Evolutionary conservation across 2,888 invertebrate genomes (phyloP).

Genomic region (Ptychoptera albimana): DNA sequence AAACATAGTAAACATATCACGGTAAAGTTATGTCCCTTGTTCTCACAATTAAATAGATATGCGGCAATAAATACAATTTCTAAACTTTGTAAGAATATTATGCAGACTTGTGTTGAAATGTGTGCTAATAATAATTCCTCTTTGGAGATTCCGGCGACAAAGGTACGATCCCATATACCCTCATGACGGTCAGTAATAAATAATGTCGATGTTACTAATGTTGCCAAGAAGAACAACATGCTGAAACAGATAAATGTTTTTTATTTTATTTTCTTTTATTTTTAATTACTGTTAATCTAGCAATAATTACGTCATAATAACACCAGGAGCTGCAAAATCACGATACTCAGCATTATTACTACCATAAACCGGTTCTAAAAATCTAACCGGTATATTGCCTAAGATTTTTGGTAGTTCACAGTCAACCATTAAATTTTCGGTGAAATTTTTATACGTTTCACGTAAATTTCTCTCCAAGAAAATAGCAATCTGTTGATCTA

Average conservation of each 20-base stretch:
- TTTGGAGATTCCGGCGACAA: constrained; percentile 65
- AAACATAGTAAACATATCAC: constrained; percentile 49
- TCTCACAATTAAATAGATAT: constrained; percentile 27
- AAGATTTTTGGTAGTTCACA: constrained; percentile 43
- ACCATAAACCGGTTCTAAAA: constrained; percentile 56
- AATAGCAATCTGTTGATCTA: constrained; percentile 72
- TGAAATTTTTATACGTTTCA: constrained; percentile 50
- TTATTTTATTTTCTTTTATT: background rate
- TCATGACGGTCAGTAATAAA: constrained; percentile 67
- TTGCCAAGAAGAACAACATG: constrained; percentile 70
- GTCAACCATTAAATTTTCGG: constrained; percentile 41
- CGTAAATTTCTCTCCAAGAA: constrained; percentile 53
- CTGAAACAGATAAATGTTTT: constrained; percentile 33
- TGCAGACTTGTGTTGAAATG: constrained; percentile 52
- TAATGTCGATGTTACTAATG: constrained; percentile 66
- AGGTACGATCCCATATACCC: constrained; percentile 74
- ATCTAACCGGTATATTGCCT: constrained; percentile 46
- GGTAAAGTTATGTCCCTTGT: constrained; percentile 29
- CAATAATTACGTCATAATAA: constrained; percentile 51
- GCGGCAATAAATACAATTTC: constrained; percentile 32
- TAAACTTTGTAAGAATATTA: constrained; percentile 54
- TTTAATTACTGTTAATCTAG: background rate
- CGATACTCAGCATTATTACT: constrained; percentile 49
- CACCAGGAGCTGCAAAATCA: constrained; percentile 71
- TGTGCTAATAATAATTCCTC: constrained; percentile 70